phyloP scores from a whole-genome alignment of 2,888 invertebrate species.

The Rhyacophila evoluta region DNA sequence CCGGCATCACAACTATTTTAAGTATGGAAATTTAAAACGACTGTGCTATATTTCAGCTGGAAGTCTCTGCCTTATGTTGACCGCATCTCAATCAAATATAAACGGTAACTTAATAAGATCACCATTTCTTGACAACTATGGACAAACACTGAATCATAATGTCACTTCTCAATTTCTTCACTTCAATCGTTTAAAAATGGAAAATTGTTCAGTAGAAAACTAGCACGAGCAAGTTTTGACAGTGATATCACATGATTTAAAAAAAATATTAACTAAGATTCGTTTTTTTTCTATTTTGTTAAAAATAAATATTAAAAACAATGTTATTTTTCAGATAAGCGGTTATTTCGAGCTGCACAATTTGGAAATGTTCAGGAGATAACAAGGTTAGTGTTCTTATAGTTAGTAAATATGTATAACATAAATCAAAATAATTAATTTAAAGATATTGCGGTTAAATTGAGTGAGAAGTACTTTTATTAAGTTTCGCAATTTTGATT shows the following conservation, averaged over 20 bases:
- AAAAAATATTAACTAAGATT: background rate
- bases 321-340: slow-evolving; percentile 64
- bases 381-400: slow-evolving; percentile 60
- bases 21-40: background rate
- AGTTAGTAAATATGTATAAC: too few species aligned
- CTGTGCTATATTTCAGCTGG: slow-evolving; percentile 1
- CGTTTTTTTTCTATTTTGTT: background rate
- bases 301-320: too few species aligned
- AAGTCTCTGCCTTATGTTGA: slow-evolving; percentile 7
- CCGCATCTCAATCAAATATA: slow-evolving; percentile 21
- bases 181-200: background rate
- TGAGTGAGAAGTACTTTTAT: too few species aligned
- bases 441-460: too few species aligned
- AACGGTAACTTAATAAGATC: background rate
- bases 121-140: background rate
- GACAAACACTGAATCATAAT: too few species aligned
- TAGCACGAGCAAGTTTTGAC: background rate
- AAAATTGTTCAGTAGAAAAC: background rate
- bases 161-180: too few species aligned
- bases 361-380: slow-evolving; percentile 65
- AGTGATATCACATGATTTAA: background rate
- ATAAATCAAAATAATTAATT: too few species aligned
- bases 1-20: background rate
- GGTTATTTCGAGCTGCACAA: slow-evolving; percentile 67
- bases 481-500: too few species aligned